Base-by-base conservation (phyloP, 2,888 invertebrate genomes). In the Sphaeridia pumilis region DNA sequence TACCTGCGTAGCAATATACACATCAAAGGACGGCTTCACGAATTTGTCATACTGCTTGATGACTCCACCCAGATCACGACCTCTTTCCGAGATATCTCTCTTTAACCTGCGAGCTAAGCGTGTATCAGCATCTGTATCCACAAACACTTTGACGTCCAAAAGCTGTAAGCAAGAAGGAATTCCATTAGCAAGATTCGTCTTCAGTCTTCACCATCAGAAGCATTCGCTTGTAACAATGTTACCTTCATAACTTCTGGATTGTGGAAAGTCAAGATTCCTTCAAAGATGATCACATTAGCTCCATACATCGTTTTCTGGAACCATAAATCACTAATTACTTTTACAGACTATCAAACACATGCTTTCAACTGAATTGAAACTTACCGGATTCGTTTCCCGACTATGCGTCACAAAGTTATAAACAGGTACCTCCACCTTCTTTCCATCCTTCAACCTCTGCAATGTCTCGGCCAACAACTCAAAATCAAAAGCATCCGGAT, bases 401-500 rank as follows among this genome's bases (percentile, higher is more conserved):
- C 86, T 78, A 70, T 90, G 90, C 46, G 88, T 87, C 55, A 92
- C 83, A 74, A 98, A 98, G 77, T 98, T 97, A 71, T 98, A 98
- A 63, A 97, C 84, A 44, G 98, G 98, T 53, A 99, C 94, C 69
- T 95, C 93, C 0, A 94, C 93, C 73, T 89, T 92, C 70, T 88
- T 86, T 2, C 94, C 94, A 69, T 92, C 88, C 68, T 89, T 87
- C 14, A 98, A 76, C 59, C 93, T 76, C 67, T 84, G 82, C 49
- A 99, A 72, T 14, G 93, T 94, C 24, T 79, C 79, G 47, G 79
- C 75, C 2, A 98, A 75, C 28, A 97, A 75, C 54, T 95, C 92
- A 72, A 97, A 93, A 72, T 98, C 98, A 74, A 98, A 98, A 48
- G 97, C 94, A 72, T 95, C 95, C 10, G 98, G 98, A 75, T 97